A percentile compares a stretch with the other conserved stretches of the same genome.
These are phyloP conservation scores for Ceryle rudis DNA, from an alignment of 2,797 vertebrate species.

Conservation along the genomic window DNA sequence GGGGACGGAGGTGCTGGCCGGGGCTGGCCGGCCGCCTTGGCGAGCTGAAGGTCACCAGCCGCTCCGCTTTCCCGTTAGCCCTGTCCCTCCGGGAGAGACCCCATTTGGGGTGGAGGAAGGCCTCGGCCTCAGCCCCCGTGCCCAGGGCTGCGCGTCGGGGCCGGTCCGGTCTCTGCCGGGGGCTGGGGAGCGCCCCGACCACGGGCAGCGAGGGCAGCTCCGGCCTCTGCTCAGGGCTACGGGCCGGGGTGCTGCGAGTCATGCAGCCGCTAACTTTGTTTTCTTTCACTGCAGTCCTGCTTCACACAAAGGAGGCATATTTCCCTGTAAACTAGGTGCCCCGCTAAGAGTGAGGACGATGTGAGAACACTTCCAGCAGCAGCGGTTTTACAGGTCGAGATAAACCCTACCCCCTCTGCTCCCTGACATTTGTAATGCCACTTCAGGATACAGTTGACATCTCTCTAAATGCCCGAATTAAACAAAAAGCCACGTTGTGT, in stretches of 20 bases:
- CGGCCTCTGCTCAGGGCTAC: not conserved
- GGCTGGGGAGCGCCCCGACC: not conserved
- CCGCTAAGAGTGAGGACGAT: not conserved
- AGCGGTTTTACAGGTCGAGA: not conserved
- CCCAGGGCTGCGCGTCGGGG: not conserved
- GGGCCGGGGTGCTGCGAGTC: no score
- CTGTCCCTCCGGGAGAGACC: accelerated
- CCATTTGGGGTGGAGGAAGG: not conserved
- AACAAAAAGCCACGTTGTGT: not conserved
- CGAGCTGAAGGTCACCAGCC: not conserved
- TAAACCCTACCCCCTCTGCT: not conserved
- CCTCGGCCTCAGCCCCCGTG: not conserved
- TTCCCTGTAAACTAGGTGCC: not conserved
- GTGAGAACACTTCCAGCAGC: not conserved
- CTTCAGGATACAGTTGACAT: not conserved
- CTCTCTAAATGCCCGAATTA: not conserved
- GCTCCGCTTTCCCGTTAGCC: not conserved
- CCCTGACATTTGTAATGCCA: not conserved
- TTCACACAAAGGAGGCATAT: not conserved
- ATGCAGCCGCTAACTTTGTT: not conserved
- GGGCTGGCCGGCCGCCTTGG: not conserved
- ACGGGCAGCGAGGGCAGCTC: not conserved
- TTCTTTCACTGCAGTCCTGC: not conserved
- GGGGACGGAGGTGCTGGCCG: not conserved
- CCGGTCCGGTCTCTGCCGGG: not conserved